phyloP scores from a whole-genome alignment of 2,888 invertebrate species.

The Synanthedon tipuliformis region DNA sequence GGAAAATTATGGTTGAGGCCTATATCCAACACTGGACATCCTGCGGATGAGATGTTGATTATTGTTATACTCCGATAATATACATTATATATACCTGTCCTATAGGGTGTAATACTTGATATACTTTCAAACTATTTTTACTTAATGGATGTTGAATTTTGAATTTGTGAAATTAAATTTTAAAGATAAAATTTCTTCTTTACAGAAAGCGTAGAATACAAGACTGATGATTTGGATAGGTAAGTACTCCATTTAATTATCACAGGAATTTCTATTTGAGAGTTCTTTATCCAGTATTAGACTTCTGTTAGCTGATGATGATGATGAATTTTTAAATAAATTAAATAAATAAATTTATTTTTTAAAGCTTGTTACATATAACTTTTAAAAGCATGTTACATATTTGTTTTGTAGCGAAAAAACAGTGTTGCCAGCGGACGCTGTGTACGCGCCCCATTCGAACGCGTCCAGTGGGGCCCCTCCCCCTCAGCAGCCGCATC shows the following conservation, averaged over 20 bases:
- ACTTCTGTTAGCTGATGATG: neutral
- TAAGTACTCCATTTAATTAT: conserved; percentile 47
- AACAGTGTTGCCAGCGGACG: conserved; percentile 79
- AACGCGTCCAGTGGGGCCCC: conserved; percentile 34
- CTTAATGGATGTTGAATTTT: no score
- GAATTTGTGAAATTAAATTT: no score
- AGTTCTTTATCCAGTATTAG: neutral
- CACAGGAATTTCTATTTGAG: neutral
- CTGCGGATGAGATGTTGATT: no score
- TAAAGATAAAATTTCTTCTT: conserved; percentile 21
- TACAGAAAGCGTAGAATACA: conserved; percentile 85
- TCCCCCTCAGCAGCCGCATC: conserved; percentile 73
- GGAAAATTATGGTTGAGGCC: no score
- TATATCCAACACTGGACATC: no score
- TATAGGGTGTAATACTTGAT: no score
- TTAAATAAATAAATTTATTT: no score
- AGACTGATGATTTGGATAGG: conserved; percentile 87
- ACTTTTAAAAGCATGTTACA: no score
- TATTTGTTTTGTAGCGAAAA: conserved; percentile 38
- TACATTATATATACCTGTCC: no score
- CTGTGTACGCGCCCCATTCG: conserved; percentile 73
- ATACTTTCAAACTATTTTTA: no score
- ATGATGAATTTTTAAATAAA: neutral
- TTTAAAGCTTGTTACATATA: no score
- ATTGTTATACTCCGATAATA: no score